Evolutionary conservation across 2,113 vertebrate genomes (phyloP).

Genomic region (Aspidoscelis tigris): DNA sequence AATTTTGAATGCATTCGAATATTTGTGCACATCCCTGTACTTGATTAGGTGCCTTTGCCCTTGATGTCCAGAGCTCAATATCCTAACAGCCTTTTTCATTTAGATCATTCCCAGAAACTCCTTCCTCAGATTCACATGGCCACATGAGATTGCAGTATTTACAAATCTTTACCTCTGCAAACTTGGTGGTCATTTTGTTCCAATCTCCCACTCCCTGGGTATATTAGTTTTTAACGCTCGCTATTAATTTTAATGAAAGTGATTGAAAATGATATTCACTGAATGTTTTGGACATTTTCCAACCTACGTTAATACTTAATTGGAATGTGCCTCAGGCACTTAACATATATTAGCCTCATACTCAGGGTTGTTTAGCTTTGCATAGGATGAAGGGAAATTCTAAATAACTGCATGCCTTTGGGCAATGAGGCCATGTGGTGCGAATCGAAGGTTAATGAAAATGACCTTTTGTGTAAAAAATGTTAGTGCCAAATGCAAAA

Average conservation of each 20-base stretch:
- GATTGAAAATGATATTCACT: constrained; percentile 63
- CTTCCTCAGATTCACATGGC: neutral
- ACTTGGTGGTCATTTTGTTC: constrained; percentile 45
- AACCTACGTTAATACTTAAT: constrained; percentile 66
- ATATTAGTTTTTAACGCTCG: constrained; percentile 60
- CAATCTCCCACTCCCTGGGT: constrained; percentile 38
- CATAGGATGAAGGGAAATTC: constrained; percentile 64
- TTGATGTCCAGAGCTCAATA: neutral
- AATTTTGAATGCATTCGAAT: no score
- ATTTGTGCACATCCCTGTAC: no score
- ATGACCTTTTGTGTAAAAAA: constrained; percentile 58
- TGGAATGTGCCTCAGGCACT: constrained; percentile 61
- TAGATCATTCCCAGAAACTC: neutral
- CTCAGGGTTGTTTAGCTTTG: constrained; percentile 63
- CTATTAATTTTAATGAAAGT: constrained; percentile 73
- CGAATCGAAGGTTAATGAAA: constrained; percentile 65
- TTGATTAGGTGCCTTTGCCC: no score
- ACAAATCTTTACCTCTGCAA: constrained; percentile 31
- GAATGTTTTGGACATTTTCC: constrained; percentile 69
- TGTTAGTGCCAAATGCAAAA: constrained; percentile 45
- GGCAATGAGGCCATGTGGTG: constrained; percentile 46
- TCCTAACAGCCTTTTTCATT: neutral
- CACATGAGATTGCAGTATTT: constrained; percentile 6
- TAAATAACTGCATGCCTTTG: constrained; percentile 64
- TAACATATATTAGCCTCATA: constrained; percentile 66